Base-by-base conservation (phyloP, 2,113 vertebrate species). In the Trematomus loennbergii region DNA sequence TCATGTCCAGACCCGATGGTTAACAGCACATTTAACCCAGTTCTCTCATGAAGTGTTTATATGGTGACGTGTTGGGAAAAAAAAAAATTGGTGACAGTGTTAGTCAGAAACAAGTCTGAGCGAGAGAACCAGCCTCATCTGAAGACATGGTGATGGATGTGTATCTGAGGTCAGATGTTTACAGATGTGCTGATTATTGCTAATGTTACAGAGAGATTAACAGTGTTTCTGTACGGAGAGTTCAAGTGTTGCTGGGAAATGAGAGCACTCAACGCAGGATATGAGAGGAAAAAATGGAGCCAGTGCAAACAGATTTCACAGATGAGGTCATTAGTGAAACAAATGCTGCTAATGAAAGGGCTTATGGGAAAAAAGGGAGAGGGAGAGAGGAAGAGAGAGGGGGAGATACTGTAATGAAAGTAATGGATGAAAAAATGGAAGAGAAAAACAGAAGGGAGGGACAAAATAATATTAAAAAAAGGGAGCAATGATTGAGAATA, bases 301-400 rank as follows among this genome's bases (percentile, higher is more conserved):
- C 65, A 58, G 65, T 12, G 45, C n/a, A 18, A 46, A 82, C 5
- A 76, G 46, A 72, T 79, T 74, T 79, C 63, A 83, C 22, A 77
- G 83, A 86, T 85, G 81, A 91, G 72, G 84, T 87, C 83, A 66
- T 86, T 65, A 77, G 71, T 55, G 59, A 68, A 87, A 75, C n/a
- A 70, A 70, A 83, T 36, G 74, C 25, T 69, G 46, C 75, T 85
- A 80, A 85, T 84, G 75, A 84, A 66, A 16, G 3, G 55, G 36
- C 25, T 45, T 29, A 64, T 9, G 59, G 50, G 36, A 3, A 52
- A 69, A 40, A 0, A 36, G n/a, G n/a, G n/a, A 12, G 16, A 3
- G 12, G 2, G 3, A 18, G 12, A 16, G 9, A 9, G 53, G 1
- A 16, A 6, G 45, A 49, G 11, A 9, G 9, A 5, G n/a, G 25